Percentiles rank a stretch among this genome's conserved stretches.
Evolutionary conservation across 1,140 invertebrate species (phyloP).

Genomic region (Riptortus pedestris): DNA sequence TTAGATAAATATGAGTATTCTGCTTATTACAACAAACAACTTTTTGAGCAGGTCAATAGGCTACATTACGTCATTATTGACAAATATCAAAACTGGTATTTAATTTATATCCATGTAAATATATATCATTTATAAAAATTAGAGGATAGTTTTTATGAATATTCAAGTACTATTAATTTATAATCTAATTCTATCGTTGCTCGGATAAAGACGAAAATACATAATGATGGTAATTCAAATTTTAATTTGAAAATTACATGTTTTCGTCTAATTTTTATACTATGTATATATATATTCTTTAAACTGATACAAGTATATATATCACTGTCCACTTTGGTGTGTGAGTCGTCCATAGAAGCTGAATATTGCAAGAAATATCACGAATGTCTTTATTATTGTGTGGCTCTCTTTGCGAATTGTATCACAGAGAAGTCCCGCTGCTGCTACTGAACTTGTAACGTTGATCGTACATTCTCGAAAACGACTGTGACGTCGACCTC

Average conservation of each 20-base stretch:
- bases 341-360: constrained; percentile 2
- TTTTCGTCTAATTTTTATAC: not conserved
- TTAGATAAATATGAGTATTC: constrained; percentile 27
- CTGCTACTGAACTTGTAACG: constrained; percentile 31
- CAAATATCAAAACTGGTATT: constrained; percentile 30
- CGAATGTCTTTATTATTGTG: constrained; percentile 9
- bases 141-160: constrained; percentile 22
- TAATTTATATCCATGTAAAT: constrained; percentile 25
- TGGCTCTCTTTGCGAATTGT: constrained; percentile 28
- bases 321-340: constrained; percentile 18
- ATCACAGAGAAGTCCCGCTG: constrained; percentile 32
- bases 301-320: constrained; percentile 1
- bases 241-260: not conserved
- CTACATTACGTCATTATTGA: constrained; percentile 30
- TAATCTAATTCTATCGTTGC: constrained; percentile 27
- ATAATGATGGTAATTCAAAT: constrained; percentile 17
- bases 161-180: constrained; percentile 15
- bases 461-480: constrained; percentile 27
- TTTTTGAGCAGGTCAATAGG: constrained; percentile 31
- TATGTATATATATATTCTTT: not conserved
- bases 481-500: constrained; percentile 28
- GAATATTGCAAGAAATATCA: not conserved
- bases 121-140: constrained; percentile 30
- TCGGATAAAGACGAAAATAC: constrained; percentile 28
- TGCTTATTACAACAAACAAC: constrained; percentile 28